phyloP scores from a whole-genome alignment of 2,113 vertebrate species.

The Taurulus bubalis region DNA sequence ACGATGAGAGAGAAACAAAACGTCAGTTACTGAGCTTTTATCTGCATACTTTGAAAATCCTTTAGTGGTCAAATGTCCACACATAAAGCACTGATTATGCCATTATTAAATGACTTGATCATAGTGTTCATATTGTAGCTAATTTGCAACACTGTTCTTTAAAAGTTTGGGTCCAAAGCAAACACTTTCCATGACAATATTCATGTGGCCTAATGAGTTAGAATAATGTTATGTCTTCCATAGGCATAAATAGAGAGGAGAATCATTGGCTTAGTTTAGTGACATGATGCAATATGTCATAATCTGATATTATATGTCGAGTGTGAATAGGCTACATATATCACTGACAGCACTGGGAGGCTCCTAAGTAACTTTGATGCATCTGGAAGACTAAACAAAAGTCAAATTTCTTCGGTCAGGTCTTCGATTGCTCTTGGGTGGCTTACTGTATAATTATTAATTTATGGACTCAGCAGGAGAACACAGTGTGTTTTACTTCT shows the following conservation, averaged over 20 bases:
- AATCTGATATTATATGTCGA: conserved; percentile 29
- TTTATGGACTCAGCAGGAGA: conserved; percentile 58
- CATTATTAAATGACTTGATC: conserved; percentile 20
- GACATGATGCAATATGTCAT: conserved; percentile 29
- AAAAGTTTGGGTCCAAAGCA: conserved; percentile 10
- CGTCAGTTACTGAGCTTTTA: neutral
- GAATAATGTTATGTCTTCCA: conserved; percentile 1
- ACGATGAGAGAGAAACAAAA: neutral
- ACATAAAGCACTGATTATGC: neutral
- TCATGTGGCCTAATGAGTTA: neutral
- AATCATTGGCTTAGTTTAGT: conserved; percentile 2
- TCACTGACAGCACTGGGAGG: conserved; percentile 19
- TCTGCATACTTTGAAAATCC: conserved; percentile 11
- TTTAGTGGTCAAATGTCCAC: neutral
- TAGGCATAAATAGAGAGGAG: neutral
- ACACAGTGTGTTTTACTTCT: conserved; percentile 35
- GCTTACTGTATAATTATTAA: conserved; percentile 62
- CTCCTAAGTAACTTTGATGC: conserved; percentile 33
- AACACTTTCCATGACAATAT: conserved; percentile 2
- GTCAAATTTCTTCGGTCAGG: conserved; percentile 50
- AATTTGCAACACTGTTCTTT: conserved; percentile 12
- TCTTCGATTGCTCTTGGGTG: conserved; percentile 36
- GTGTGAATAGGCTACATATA: conserved; percentile 30
- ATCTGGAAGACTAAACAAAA: conserved; percentile 55
- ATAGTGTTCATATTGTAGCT: conserved; percentile 4